phyloP scores from a whole-genome alignment of 2,797 vertebrate genomes.

The Malurus leucopterus region DNA sequence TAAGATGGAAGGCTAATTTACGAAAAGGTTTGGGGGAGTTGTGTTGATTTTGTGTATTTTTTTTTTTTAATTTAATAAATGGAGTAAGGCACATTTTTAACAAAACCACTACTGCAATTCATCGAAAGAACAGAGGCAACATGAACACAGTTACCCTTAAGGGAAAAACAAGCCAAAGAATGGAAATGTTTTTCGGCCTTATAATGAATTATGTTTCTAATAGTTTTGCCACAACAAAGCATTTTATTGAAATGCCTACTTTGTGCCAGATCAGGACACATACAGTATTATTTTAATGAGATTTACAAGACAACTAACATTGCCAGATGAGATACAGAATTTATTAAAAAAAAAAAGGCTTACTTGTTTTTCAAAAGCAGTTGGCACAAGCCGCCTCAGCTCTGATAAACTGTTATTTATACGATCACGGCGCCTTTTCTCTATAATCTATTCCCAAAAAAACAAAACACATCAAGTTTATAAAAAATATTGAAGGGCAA shows the following conservation, averaged over 20 bases:
- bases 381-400: constrained; percentile 88
- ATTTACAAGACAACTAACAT: constrained; percentile 66
- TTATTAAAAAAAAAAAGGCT: constrained; percentile 29
- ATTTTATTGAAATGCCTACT: constrained; percentile 75
- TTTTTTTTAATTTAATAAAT: neutral
- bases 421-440: constrained; percentile 92
- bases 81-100: constrained; percentile 49
- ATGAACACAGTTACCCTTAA: constrained; percentile 68
- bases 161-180: constrained; percentile 72
- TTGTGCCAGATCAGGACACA: constrained; percentile 73
- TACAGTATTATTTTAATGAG: constrained; percentile 76
- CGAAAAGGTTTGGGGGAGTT: neutral
- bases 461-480: constrained; percentile 48
- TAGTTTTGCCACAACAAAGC: constrained; percentile 81
- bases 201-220: constrained; percentile 79
- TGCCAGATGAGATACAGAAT: constrained; percentile 68
- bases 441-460: constrained; percentile 84
- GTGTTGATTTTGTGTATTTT: neutral
- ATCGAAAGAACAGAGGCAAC: constrained; percentile 71
- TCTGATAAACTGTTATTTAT: constrained; percentile 95
- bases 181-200: constrained; percentile 78
- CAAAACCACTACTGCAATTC: constrained; percentile 71
- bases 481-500: constrained; percentile 7
- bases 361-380: constrained; percentile 95
- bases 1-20: constrained; percentile 37